A percentile compares a stretch with the other conserved stretches of the same genome.
Conservation (phyloP, 2,797 vertebrate genomes). For the Pangasius krempfi region DNA sequence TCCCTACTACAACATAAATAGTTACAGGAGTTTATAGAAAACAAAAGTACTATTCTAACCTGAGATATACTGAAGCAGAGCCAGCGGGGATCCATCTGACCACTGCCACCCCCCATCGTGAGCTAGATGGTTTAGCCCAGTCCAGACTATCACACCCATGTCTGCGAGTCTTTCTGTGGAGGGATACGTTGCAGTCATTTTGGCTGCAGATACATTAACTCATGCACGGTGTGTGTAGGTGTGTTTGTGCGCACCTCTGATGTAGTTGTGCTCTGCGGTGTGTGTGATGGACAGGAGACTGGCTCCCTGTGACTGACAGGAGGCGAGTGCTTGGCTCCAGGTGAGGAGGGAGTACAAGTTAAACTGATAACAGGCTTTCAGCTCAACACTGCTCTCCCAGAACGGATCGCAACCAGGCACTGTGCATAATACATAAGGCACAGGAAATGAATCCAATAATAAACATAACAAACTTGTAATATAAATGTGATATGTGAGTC, state of each 20-base stretch:
- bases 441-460: not conserved
- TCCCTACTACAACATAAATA: not conserved
- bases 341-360: constrained; percentile 85
- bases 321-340: constrained; percentile 84
- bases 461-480: not conserved
- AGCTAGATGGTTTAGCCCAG: constrained; percentile 85
- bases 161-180: constrained; percentile 78
- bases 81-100: constrained; percentile 85
- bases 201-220: not conserved
- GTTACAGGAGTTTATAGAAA: not conserved
- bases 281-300: constrained; percentile 84
- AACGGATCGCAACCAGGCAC: constrained; percentile 78
- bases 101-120: constrained; percentile 87
- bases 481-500: not conserved
- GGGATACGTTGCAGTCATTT: constrained; percentile 23
- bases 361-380: constrained; percentile 88
- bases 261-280: constrained; percentile 82
- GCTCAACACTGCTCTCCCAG: constrained; percentile 82
- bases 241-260: constrained; percentile 72
- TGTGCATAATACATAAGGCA: constrained; percentile 49
- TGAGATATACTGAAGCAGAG: constrained; percentile 83
- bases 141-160: constrained; percentile 83
- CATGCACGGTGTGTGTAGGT: not conserved
- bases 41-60: constrained; percentile 58
- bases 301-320: constrained; percentile 87